Base-by-base conservation (phyloP, 2,888 invertebrate species). In the Dascillus cervinus region DNA sequence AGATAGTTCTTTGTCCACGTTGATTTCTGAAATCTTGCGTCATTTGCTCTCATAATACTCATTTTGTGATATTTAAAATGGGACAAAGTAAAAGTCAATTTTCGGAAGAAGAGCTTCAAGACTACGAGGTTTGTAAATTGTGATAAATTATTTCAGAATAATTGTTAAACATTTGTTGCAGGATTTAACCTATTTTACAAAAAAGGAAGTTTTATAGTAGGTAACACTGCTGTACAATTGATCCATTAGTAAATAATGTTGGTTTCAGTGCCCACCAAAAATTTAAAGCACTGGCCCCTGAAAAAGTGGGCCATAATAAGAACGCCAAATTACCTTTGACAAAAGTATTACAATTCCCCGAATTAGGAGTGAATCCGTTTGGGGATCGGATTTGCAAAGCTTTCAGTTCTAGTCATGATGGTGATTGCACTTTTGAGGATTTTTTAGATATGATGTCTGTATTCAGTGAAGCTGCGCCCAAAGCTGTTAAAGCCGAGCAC, bases 391-490 rank as follows among this genome's bases (percentile, higher is more conserved):
- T 95, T 42, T 92, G 92, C 55, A 83, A 86, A 60, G 87, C 92
- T n/a, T 87, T 88, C 51, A 87, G 86, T 58, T 85, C 86, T 1
- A 83, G 82, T 58, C 85, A 86, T 44, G 86, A 87, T 61, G 92
- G 91, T 3, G 87, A 90, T 60, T 84, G 91, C 59, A 89, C 88
- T 0, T 95, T 95, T 66, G 92, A 95, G 64, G 94, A 95, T 62
- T 95, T 92, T 57, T 70, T 95, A 2, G 94, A 95, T 55, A 92
- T 95, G 92, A 91, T 94, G 84, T 92, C 91, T 0, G 91, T 92
- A 10, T 89, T 95, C 51, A 88, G 90, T 58, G 89, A 91, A 52
- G 79, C 78, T 53, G 89, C 94, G 4, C 92, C 94, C 0, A 82
- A 88, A 50, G 83, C 87, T 42, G 85, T 95, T 0, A 95, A 95